Percentiles rank a stretch among this genome's conserved stretches.
These are phyloP conservation scores for Elmis aenea DNA, from an alignment of 2,888 invertebrate species.

Conservation along the genomic window DNA sequence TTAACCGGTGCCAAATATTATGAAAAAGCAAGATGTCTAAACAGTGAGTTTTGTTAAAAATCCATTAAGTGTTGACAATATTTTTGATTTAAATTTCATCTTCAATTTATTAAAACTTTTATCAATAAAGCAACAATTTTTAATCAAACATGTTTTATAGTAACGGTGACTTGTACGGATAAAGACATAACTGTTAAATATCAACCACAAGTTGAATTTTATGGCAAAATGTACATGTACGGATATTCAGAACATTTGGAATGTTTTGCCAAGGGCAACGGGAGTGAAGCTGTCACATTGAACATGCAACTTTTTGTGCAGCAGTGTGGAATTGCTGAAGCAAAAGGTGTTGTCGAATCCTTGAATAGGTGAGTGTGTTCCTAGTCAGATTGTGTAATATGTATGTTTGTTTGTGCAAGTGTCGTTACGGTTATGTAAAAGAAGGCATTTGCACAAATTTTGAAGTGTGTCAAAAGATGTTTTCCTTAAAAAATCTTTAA, in stretches of 20 bases:
- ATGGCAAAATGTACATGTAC: slow-evolving; percentile 75
- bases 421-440: too few relatives aligned
- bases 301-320: slow-evolving; percentile 54
- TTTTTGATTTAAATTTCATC: slow-evolving; percentile 52
- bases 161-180: slow-evolving; percentile 72
- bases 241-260: slow-evolving; percentile 62
- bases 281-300: slow-evolving; percentile 51
- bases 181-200: slow-evolving; percentile 65
- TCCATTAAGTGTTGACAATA: slow-evolving; percentile 1
- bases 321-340: slow-evolving; percentile 56
- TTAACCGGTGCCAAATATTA: slow-evolving; percentile 63
- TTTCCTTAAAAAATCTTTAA: too few relatives aligned
- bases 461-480: too few relatives aligned
- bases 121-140: too few relatives aligned
- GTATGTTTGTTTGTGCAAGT: too few relatives aligned
- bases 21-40: slow-evolving; percentile 76
- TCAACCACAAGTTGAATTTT: slow-evolving; percentile 56
- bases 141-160: too few relatives aligned
- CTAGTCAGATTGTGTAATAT: too few relatives aligned
- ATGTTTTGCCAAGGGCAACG: slow-evolving; percentile 60
- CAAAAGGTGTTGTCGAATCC: slow-evolving; percentile 47
- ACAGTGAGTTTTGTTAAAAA: slow-evolving; percentile 56
- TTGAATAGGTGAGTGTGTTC: slow-evolving; percentile 48
- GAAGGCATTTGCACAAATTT: too few relatives aligned
- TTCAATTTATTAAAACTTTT: too few relatives aligned